Evolutionary conservation across 2,113 vertebrate species (phyloP).

Genomic region (Vanacampus margaritifer): DNA sequence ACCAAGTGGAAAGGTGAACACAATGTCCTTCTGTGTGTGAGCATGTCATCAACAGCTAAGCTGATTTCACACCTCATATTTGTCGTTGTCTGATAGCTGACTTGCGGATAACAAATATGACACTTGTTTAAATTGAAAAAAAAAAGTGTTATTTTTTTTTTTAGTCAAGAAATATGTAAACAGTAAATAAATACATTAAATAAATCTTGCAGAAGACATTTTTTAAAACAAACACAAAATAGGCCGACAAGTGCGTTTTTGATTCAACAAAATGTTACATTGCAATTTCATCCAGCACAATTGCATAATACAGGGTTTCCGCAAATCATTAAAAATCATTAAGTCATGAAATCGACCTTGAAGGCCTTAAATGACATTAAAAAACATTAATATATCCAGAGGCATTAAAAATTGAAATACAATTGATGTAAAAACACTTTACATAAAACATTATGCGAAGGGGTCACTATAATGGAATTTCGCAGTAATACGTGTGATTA

Average conservation of each 20-base stretch:
- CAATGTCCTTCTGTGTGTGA: slow-evolving; percentile 22
- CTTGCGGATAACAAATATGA: too few species aligned
- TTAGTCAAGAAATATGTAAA: neutral
- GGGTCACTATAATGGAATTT: too few species aligned
- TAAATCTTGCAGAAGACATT: neutral
- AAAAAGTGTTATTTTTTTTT: neutral
- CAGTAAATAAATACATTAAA: too few species aligned
- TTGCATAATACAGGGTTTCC: neutral
- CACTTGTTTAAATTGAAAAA: neutral
- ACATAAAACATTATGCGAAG: too few species aligned
- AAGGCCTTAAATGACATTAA: too few species aligned
- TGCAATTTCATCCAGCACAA: neutral
- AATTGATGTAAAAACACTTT: too few species aligned
- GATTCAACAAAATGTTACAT: neutral
- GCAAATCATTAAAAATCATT: too few species aligned
- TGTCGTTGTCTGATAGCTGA: slow-evolving; percentile 66
- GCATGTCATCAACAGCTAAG: slow-evolving; percentile 24
- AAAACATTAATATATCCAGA: too few species aligned
- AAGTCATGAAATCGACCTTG: too few species aligned
- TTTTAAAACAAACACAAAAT: neutral
- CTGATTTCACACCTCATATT: slow-evolving; percentile 51
- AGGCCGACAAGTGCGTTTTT: neutral
- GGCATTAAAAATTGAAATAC: too few species aligned
- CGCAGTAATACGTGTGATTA: too few species aligned
- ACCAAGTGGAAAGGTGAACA: slow-evolving; percentile 35